Evolutionary conservation across 2,888 invertebrate genomes (phyloP).

Genomic region (Drosophila testacea): DNA sequence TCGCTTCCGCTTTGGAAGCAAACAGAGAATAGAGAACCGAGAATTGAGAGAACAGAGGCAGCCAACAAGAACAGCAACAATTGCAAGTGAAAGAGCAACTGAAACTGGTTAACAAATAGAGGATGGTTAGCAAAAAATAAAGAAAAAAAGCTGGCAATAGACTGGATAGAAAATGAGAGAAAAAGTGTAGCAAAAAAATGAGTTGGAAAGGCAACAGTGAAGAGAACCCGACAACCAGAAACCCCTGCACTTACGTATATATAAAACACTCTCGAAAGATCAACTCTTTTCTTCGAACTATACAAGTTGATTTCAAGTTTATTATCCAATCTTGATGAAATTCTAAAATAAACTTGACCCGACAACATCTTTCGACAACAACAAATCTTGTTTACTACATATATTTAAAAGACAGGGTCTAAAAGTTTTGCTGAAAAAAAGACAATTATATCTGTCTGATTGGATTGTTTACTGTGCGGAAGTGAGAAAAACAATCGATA

Average conservation of each 20-base stretch:
- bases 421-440: not conserved
- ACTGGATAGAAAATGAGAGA: conserved; percentile 49
- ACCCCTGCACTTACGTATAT: too few species aligned
- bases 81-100: conserved; percentile 51
- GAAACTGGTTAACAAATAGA: conserved; percentile 48
- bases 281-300: too few species aligned
- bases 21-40: conserved; percentile 3
- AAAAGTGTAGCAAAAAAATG: conserved; percentile 54
- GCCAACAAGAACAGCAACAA: conserved; percentile 55
- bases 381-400: too few species aligned
- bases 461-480: conserved; percentile 58
- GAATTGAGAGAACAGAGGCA: conserved; percentile 33
- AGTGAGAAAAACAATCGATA: conserved; percentile 65
- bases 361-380: too few species aligned
- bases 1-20: conserved; percentile 66
- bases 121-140: conserved; percentile 37
- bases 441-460: conserved; percentile 53
- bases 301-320: too few species aligned
- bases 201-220: too few species aligned
- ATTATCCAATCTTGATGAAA: too few species aligned
- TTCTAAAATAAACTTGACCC: too few species aligned
- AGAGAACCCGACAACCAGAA: too few species aligned
- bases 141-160: conserved; percentile 13
- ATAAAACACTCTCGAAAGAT: too few species aligned
- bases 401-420: too few species aligned